phyloP scores from a whole-genome alignment of 2,888 invertebrate genomes.

The Nowickia ferox region DNA sequence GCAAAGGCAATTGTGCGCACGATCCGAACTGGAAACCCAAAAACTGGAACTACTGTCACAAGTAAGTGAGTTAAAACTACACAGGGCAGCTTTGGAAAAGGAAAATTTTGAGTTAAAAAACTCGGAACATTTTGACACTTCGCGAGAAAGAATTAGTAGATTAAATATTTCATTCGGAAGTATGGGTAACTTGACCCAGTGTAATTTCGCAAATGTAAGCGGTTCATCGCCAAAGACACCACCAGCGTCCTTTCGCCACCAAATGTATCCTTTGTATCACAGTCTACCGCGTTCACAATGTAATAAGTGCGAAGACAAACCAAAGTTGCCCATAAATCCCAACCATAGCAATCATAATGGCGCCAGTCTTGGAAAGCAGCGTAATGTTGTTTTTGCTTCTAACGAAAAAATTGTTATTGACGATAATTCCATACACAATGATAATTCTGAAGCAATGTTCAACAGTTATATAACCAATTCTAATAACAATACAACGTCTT shows the following conservation, averaged over 20 bases:
- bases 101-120: conserved; percentile 91
- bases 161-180: conserved; percentile 82
- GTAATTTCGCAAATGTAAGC: conserved; percentile 34
- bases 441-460: conserved; percentile 84
- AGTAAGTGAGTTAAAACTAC: conserved; percentile 94
- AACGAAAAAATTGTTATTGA: conserved; percentile 80
- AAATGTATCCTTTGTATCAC: conserved; percentile 90
- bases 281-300: conserved; percentile 88
- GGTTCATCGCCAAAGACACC: conserved; percentile 86
- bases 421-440: conserved; percentile 73
- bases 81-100: conserved; percentile 92
- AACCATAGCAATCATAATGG: conserved; percentile 72
- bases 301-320: conserved; percentile 73
- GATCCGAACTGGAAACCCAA: conserved; percentile 96
- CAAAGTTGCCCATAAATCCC: conserved; percentile 79
- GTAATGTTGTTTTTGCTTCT: conserved; percentile 80
- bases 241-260: conserved; percentile 89
- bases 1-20: conserved; percentile 90
- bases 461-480: conserved; percentile 83
- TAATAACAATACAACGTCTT: conserved; percentile 83
- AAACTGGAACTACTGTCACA: conserved; percentile 97
- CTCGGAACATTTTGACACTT: conserved; percentile 37
- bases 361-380: conserved; percentile 75
- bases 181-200: conserved; percentile 81
- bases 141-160: conserved; percentile 76